Evolutionary conservation across 2,113 vertebrate species (phyloP), one percentile per base, ranked within the genome.

Genomic region (Trematocara zebra): DNA sequence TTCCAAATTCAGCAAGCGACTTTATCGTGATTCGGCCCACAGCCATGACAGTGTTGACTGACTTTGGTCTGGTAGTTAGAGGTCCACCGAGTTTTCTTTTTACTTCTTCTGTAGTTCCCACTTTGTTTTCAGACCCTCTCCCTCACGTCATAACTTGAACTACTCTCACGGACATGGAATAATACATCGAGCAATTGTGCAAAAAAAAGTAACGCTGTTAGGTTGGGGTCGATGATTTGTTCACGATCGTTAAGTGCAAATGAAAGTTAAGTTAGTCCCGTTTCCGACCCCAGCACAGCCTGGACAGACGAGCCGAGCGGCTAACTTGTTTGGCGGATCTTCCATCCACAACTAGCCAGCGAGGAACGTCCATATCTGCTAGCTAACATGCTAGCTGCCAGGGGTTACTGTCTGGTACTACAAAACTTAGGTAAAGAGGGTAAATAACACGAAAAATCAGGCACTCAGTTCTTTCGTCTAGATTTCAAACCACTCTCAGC

Each of bases 351-450:
- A 79, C 84, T 9, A 90, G 61, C 85, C 92, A 67, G 84, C 53
- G 44, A 78, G 78, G 86, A 89, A 76, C 84, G 89, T 93, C 89
- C 92, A 93, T 93, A 53, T 88, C 91, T 88, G 87, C 86, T 82
- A 92, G 91, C 93, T 89, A 87, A 31, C 93, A 93, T 93, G 93
- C 82, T 95, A 95, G 87, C 91, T 83, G 81, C 80, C 84, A 26
- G 7, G 64, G 61, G 78, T 88, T 86, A 85, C 93, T 87, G 94
- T 93, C 92, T 93, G 92, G 37, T 11, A 8, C 74, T 56, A 3
- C 11, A 88, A 93, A 94, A 95, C 94, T 95, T 95, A 3, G 4
- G 26, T 28, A 85, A 91, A 91, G 47, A 88, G 26, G 37, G 2
- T 3, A 78, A 88, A 87, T 84, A 79, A 37, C 7, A n/a, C 26